Conservation (phyloP, 2,888 invertebrate genomes). For the Rhamphomyia laevipes region DNA sequence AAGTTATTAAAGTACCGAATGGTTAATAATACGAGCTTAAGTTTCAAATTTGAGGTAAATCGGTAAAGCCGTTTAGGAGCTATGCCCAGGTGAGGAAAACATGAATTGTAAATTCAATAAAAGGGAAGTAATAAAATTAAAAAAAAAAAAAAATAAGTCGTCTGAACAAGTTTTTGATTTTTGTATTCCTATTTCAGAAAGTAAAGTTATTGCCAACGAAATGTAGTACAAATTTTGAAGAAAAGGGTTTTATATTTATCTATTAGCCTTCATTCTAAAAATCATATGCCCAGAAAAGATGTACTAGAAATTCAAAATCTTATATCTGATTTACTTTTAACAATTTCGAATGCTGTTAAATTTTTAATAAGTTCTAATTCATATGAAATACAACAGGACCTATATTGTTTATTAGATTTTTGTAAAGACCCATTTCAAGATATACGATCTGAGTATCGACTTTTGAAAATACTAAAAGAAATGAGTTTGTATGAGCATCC, state of each 20-base stretch:
- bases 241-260: constrained; percentile 3
- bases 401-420: constrained; percentile 7
- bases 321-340: constrained; percentile 3
- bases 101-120: too few species aligned
- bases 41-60: too few species aligned
- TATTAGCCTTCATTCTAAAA: constrained; percentile 3
- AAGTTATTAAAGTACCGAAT: too few species aligned
- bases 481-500: constrained; percentile 10
- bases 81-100: too few species aligned
- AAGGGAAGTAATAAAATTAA: too few species aligned
- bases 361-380: not conserved
- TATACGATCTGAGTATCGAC: constrained; percentile 9
- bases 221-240: constrained; percentile 1
- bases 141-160: too few species aligned
- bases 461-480: constrained; percentile 10
- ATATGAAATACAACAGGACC: constrained; percentile 4
- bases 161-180: not conserved
- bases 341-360: not conserved
- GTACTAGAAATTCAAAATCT: constrained; percentile 7
- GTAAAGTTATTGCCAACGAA: not conserved
- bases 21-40: too few species aligned
- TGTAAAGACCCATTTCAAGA: constrained; percentile 12
- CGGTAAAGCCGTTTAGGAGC: too few species aligned
- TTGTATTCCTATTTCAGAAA: not conserved
- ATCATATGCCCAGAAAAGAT: constrained; percentile 8